A percentile compares a stretch with the other conserved stretches of the same genome.
Evolutionary conservation across 2,113 vertebrate species (phyloP).

Genomic region (Colossoma macropomum): DNA sequence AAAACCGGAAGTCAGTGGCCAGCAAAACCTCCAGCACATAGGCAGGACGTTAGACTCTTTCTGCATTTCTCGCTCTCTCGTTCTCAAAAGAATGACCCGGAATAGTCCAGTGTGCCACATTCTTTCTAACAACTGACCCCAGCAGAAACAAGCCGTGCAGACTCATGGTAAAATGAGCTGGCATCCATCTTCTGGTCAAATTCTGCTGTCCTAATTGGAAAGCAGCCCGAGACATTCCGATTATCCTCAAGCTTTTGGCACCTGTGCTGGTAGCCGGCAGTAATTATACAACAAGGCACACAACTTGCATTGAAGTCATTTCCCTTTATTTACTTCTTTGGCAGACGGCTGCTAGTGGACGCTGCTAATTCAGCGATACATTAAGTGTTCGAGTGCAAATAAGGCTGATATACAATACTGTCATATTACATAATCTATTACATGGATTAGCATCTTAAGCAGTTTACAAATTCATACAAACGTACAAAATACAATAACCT

Average conservation of each 20-base stretch:
- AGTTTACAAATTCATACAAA: background rate
- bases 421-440: background rate
- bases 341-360: background rate
- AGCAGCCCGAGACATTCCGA: background rate
- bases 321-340: background rate
- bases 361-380: background rate
- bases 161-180: conserved; percentile 70
- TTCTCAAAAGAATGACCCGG: background rate
- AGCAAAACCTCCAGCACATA: too few relatives aligned
- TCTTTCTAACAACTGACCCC: conserved; percentile 44
- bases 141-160: conserved; percentile 44
- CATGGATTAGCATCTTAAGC: background rate
- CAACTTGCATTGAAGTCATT: background rate
- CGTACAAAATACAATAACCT: background rate
- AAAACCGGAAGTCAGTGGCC: too few relatives aligned
- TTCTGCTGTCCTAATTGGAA: conserved; percentile 52
- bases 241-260: background rate
- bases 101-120: conserved; percentile 17
- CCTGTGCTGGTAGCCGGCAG: background rate
- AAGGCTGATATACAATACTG: background rate
- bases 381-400: background rate
- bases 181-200: conserved; percentile 60
- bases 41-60: too few relatives aligned
- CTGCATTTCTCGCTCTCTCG: background rate
- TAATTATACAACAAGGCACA: background rate